Evolutionary conservation across 2,113 vertebrate species (phyloP), one percentile per base, ranked within the genome.

Genomic region (Heliornis fulica): DNA sequence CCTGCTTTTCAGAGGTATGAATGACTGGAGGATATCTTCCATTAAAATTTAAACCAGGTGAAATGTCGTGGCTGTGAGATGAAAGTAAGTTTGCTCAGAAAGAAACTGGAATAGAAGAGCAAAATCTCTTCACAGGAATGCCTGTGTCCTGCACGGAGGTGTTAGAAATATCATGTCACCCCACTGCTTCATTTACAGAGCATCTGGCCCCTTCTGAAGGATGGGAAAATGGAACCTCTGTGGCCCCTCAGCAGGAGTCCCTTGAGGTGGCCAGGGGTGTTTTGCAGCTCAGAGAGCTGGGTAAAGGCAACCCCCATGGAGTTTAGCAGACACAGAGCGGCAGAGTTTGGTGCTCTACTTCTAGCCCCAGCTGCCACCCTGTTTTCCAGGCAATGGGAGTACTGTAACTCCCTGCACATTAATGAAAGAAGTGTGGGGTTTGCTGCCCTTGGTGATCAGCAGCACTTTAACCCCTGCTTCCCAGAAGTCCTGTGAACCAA

Each of bases 21-120:
- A 78, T 17, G 32, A 71, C 34, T 20, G 22, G 34, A 87, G 83
- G 48, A 76, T 29, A 64, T 51, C 82, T 79, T 20, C 69, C 79
- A 53, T 83, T 72, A 83, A 95, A 71, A 84, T 84, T 96, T 56
- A 95, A 93, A 60, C 53, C 28, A 79, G 48, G 36, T 50, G 57
- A 65, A 93, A 95, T 54, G 46, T 34, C 70, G 51, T 1, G 11
- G 20, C 17, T 53, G 51, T 17, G 74, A 93, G 72, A 79, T 41
- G 61, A 75, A 90, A 79, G 56, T 10, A 53, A 72, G 31, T 22
- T 5, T 86, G 48, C 75, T 88, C n/a, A 20, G 70, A 26, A 61
- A 64, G 51, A 5, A 43, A 40, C 40, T 13, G 34, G 13, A 70
- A 45, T 2, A 69, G 36, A 68, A 31, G 48, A 74, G 51, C 74